Evolutionary conservation across 2,888 invertebrate species (phyloP).

Genomic region (Cosmia trapezina): DNA sequence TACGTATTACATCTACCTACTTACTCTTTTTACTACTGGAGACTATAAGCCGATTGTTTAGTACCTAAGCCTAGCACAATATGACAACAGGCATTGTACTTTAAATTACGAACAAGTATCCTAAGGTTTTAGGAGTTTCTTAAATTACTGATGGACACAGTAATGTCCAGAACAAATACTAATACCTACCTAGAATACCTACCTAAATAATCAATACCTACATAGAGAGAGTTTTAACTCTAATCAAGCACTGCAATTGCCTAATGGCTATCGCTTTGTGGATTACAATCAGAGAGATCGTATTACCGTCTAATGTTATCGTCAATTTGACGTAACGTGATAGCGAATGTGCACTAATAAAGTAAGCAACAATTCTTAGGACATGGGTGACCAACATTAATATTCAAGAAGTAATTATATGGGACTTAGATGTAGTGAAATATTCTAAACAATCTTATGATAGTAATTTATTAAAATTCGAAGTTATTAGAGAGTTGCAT

Average conservation of each 20-base stretch:
- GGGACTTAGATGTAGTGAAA: too few relatives aligned
- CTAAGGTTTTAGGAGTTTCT: not conserved
- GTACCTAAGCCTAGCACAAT: conserved; percentile 17
- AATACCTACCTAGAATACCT: too few relatives aligned
- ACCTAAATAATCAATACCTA: not conserved
- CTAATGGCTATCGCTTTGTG: conserved; percentile 8
- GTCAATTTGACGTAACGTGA: not conserved
- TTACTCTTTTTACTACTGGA: conserved; percentile 35
- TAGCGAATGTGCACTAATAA: not conserved
- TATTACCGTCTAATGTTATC: conserved; percentile 7
- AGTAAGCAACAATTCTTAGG: not conserved
- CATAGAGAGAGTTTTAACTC: not conserved
- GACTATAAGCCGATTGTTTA: conserved; percentile 44
- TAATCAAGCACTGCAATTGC: conserved; percentile 10
- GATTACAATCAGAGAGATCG: conserved; percentile 6
- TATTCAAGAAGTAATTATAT: too few relatives aligned
- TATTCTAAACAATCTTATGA: too few relatives aligned
- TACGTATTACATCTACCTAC: conserved; percentile 42
- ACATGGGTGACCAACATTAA: too few relatives aligned
- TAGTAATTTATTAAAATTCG: too few relatives aligned
- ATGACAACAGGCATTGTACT: not conserved
- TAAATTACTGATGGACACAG: not conserved
- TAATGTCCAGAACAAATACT: not conserved
- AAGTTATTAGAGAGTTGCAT: too few relatives aligned
- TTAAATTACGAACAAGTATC: not conserved